A percentile compares a stretch with the other conserved stretches of the same genome.
These are phyloP conservation scores for Macrobrachium nipponense DNA, from an alignment of 1,140 invertebrate species.

Conservation along the genomic window DNA sequence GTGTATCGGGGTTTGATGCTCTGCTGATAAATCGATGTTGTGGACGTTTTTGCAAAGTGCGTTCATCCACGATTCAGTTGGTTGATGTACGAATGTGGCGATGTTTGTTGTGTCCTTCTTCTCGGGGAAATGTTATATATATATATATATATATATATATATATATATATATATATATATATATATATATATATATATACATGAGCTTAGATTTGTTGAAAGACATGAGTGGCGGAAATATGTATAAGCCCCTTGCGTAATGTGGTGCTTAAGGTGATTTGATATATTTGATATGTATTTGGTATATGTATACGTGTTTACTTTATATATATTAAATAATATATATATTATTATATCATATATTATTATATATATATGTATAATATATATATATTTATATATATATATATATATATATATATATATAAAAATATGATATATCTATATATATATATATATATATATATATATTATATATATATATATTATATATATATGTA, in stretches of 20 bases:
- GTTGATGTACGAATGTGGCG: too few relatives aligned
- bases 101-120: neutral
- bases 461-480: slow-evolving; percentile 6
- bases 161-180: slow-evolving; percentile 10
- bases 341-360: slow-evolving; percentile 11
- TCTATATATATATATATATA: slow-evolving; percentile 18
- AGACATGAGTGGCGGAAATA: too few relatives aligned
- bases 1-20: too few relatives aligned
- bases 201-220: too few relatives aligned
- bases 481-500: neutral
- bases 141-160: slow-evolving; percentile 8
- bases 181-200: slow-evolving; percentile 6
- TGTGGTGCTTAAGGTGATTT: too few relatives aligned
- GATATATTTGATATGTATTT: too few relatives aligned
- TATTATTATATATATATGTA: too few relatives aligned
- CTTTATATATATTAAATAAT: slow-evolving; percentile 14
- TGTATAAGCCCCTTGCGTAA: too few relatives aligned
- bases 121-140: neutral
- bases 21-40: too few relatives aligned
- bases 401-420: slow-evolving; percentile 20
- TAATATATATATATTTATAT: neutral
- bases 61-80: too few relatives aligned
- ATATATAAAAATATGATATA: slow-evolving; percentile 8
- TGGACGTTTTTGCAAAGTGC: too few relatives aligned
- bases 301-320: neutral